phyloP scores from a whole-genome alignment of 2,888 invertebrate genomes.

The Mechanitis messenoides region DNA sequence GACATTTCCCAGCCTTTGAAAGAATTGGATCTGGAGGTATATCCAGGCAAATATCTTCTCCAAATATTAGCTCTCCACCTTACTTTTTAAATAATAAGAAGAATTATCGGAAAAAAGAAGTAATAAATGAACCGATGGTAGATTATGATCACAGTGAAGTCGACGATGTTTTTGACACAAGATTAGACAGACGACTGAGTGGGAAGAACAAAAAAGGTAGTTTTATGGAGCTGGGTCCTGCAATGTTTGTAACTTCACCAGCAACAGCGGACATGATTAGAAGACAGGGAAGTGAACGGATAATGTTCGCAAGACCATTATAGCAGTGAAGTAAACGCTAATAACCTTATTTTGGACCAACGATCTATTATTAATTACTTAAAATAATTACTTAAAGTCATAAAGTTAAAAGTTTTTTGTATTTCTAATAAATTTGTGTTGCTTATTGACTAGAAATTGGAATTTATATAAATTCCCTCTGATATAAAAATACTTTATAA shows the following conservation, averaged over 20 bases:
- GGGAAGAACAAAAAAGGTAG: constrained; percentile 48
- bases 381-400: too few relatives aligned
- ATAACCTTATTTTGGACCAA: background rate
- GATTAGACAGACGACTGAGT: constrained; percentile 54
- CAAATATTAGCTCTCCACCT: constrained; percentile 56
- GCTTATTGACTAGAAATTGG: too few relatives aligned
- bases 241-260: constrained; percentile 65
- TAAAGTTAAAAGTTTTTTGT: too few relatives aligned
- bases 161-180: constrained; percentile 66
- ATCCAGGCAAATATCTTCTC: constrained; percentile 58
- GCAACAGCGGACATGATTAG: constrained; percentile 67
- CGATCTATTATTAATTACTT: too few relatives aligned
- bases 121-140: constrained; percentile 61
- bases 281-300: constrained; percentile 62
- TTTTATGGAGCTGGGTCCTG: constrained; percentile 62
- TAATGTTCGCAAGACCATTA: constrained; percentile 60
- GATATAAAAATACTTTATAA: constrained; percentile 14
- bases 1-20: constrained; percentile 59
- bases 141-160: constrained; percentile 72
- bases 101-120: constrained; percentile 56
- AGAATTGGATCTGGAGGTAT: constrained; percentile 47
- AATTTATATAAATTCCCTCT: constrained; percentile 9
- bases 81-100: constrained; percentile 60
- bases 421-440: too few relatives aligned
- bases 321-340: constrained; percentile 27